phyloP scores from a whole-genome alignment of 2,888 invertebrate genomes.

The Drosophila fungiperda region DNA sequence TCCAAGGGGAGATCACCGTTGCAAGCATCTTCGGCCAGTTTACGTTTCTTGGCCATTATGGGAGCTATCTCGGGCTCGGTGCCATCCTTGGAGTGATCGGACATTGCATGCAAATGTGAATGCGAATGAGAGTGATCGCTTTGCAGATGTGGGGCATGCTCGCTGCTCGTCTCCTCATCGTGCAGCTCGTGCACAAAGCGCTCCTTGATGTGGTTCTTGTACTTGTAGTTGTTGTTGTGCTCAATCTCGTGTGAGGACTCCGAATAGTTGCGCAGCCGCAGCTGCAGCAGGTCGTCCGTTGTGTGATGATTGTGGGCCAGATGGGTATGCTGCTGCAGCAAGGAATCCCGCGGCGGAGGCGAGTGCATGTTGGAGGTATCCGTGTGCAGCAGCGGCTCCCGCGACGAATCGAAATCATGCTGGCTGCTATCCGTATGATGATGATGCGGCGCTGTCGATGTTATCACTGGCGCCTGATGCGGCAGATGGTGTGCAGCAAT shows the following conservation, averaged over 20 bases:
- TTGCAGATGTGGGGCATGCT: constrained; percentile 83
- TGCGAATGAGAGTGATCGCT: constrained; percentile 83
- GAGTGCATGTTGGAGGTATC: constrained; percentile 84
- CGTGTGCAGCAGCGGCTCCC: constrained; percentile 82
- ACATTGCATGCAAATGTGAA: constrained; percentile 81
- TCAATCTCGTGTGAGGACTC: constrained; percentile 85
- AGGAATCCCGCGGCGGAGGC: constrained; percentile 79
- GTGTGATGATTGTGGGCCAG: constrained; percentile 73
- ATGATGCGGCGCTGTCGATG: constrained; percentile 83
- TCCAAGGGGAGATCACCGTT: constrained; percentile 55
- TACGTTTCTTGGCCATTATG: constrained; percentile 83
- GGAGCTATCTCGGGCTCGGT: constrained; percentile 84
- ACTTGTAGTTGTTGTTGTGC: constrained; percentile 91
- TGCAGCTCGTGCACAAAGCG: constrained; percentile 89
- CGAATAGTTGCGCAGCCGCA: constrained; percentile 84
- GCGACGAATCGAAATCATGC: constrained; percentile 84
- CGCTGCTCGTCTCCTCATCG: constrained; percentile 85
- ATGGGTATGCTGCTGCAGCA: constrained; percentile 67
- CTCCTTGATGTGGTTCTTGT: constrained; percentile 97
- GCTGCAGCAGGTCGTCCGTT: constrained; percentile 78
- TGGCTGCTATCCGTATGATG: constrained; percentile 84
- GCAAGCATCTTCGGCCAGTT: constrained; percentile 74
- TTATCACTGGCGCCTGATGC: constrained; percentile 85
- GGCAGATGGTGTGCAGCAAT: constrained; percentile 77
- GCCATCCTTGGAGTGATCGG: constrained; percentile 84